A percentile compares a stretch with the other conserved stretches of the same genome.
Evolutionary conservation across 2,797 vertebrate genomes (phyloP).

Genomic region (Tauraco hartlaubi): DNA sequence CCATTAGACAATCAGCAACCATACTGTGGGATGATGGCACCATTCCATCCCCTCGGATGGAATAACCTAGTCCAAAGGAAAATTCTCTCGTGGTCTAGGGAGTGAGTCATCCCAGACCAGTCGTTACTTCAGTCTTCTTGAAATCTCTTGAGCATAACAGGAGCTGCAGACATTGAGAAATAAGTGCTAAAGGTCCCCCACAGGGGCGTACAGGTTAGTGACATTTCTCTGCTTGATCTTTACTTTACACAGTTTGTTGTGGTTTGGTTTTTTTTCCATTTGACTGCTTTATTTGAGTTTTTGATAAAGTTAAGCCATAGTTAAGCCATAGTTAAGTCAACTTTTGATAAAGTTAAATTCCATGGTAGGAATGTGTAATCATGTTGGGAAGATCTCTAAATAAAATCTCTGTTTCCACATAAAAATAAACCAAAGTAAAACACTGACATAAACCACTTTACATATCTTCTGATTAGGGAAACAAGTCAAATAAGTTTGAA

Average conservation of each 20-base stretch:
- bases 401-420: not conserved
- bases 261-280: not conserved
- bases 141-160: not conserved
- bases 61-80: not conserved
- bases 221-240: not conserved
- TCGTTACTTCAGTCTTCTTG: not conserved
- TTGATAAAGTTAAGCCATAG: not conserved
- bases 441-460: not conserved
- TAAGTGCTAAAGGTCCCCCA: not conserved
- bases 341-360: not conserved
- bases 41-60: too few species aligned
- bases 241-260: not conserved
- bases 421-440: not conserved
- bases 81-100: not conserved
- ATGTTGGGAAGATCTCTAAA: not conserved
- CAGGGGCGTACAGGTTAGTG: not conserved
- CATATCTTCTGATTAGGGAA: not conserved
- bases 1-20: rapidly evolving
- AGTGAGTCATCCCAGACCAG: not conserved
- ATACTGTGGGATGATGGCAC: too few species aligned
- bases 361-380: not conserved
- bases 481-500: not conserved
- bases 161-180: not conserved
- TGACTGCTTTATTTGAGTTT: not conserved
- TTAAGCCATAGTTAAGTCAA: too few species aligned